phyloP scores from a whole-genome alignment of 2,113 vertebrate genomes.

The Arizona elegans region DNA sequence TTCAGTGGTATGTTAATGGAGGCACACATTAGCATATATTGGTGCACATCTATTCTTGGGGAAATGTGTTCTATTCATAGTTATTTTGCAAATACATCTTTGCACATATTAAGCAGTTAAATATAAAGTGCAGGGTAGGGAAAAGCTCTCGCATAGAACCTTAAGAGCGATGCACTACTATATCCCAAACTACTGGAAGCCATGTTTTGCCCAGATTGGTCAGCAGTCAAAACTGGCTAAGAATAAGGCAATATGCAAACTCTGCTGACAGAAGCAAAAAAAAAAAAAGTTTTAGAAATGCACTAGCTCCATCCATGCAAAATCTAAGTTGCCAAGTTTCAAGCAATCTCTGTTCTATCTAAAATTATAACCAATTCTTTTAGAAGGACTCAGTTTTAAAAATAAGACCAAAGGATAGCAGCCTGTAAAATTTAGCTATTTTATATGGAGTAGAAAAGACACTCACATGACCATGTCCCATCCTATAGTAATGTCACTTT shows the following conservation, averaged over 20 bases:
- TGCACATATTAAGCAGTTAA: slow-evolving; percentile 49
- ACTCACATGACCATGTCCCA: not conserved
- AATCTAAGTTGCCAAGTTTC: not conserved
- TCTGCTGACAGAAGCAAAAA: slow-evolving; percentile 38
- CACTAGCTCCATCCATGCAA: slow-evolving; percentile 50
- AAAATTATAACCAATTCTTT: not conserved
- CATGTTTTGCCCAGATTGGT: slow-evolving; percentile 22
- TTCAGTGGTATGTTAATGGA: slow-evolving; percentile 22
- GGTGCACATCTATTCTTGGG: slow-evolving; percentile 37
- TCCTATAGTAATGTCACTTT: not conserved
- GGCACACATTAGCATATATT: slow-evolving; percentile 18
- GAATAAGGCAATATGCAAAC: slow-evolving; percentile 33
- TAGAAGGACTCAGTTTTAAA: not conserved
- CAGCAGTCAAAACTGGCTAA: slow-evolving; percentile 38
- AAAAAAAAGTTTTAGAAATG: slow-evolving; percentile 43
- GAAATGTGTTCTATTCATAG: slow-evolving; percentile 27
- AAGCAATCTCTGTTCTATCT: not conserved
- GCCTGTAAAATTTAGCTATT: rapidly evolving
- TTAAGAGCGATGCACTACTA: slow-evolving; percentile 32
- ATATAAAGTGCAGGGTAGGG: slow-evolving; percentile 37
- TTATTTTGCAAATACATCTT: slow-evolving; percentile 43
- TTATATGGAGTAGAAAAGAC: not conserved
- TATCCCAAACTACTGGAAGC: slow-evolving; percentile 48
- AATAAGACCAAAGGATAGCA: not conserved
- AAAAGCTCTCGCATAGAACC: slow-evolving; percentile 61